Evolutionary conservation across 2,888 invertebrate genomes (phyloP), one percentile per base, ranked within the genome.

Genomic region (Scaptomyza caliginosa): DNA sequence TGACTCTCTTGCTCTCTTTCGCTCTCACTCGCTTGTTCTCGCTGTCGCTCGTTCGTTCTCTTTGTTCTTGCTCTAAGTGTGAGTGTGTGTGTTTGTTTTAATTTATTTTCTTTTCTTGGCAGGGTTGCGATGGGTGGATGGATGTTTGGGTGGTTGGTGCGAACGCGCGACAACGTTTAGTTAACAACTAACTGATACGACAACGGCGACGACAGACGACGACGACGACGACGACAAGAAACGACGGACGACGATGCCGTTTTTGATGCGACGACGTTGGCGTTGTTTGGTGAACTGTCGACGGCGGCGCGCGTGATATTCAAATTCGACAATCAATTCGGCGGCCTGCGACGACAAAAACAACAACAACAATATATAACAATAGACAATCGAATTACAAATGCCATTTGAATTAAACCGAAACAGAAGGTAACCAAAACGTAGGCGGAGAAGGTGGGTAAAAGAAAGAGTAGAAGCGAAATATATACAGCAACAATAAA

Each of bases 291-390:
- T 73, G 67, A 73, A 73, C 72, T 73, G 72, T 66, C 59, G 56
- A 38, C 69, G 71, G 36, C 51, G 73, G 54, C 68, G 69, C 73
- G 74, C 81, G 78, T 72, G 72, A 72, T 81, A 86, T 84, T 84
- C 67, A 82, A 86, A 86, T 84, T 82, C 82, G 81, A 86, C 81
- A 82, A 82, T 82, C 81, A 77, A 81, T 80, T 86, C 60, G 75
- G 56, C 56, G 62, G 82, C 82, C 85, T 85, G 79, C 79, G 83
- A 85, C 78, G 74, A 80, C 86, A 80, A 74, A 57, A 83, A 86
- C 67, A 79, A 79, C 70, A 77, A 74, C 63, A 74, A 81, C 71
- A 52, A 58, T 42, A 63, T 13, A 54, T 59, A 65, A 76, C 77
- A 86, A 83, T 77, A 66, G 64, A 78, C 68, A 81, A 81, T 82